phyloP scores from a whole-genome alignment of 2,888 invertebrate species.

The Heliconius sara region DNA sequence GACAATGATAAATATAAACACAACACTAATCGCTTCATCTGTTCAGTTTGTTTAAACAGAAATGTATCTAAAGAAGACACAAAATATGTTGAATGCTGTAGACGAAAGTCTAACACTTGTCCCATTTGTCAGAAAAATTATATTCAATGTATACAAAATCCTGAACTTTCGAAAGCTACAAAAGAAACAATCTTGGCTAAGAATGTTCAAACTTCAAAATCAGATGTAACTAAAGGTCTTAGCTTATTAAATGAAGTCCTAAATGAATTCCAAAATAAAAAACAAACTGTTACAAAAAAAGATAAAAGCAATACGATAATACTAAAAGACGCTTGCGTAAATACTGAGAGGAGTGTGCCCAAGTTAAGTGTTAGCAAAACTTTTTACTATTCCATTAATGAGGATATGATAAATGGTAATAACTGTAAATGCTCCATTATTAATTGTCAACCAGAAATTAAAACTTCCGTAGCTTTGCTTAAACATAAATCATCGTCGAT shows the following conservation, averaged over 20 bases:
- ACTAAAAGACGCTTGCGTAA: slow-evolving; percentile 64
- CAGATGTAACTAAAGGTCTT: slow-evolving; percentile 61
- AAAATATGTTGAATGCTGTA: slow-evolving; percentile 45
- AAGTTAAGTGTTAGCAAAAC: slow-evolving; percentile 58
- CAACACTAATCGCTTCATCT: slow-evolving; percentile 57
- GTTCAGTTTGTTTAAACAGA: slow-evolving; percentile 66
- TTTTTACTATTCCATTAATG: slow-evolving; percentile 63
- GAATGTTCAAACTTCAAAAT: slow-evolving; percentile 62
- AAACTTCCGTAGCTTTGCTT: slow-evolving; percentile 56
- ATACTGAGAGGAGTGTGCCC: slow-evolving; percentile 56
- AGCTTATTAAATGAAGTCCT: slow-evolving; percentile 73
- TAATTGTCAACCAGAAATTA: slow-evolving; percentile 58
- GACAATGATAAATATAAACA: slow-evolving; percentile 44
- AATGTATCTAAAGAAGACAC: slow-evolving; percentile 48
- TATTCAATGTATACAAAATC: slow-evolving; percentile 39
- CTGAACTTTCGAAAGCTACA: background rate
- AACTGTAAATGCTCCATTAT: slow-evolving; percentile 61
- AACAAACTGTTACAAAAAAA: slow-evolving; percentile 52
- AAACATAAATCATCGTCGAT: slow-evolving; percentile 75
- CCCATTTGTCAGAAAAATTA: slow-evolving; percentile 57
- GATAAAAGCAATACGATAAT: slow-evolving; percentile 52
- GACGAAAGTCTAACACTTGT: slow-evolving; percentile 55
- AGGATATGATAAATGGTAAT: slow-evolving; percentile 45
- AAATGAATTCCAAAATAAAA: slow-evolving; percentile 71
- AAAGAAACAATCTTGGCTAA: slow-evolving; percentile 47